These are phyloP conservation scores for Hetaerina americana DNA, from an alignment of 1,140 invertebrate species.

Conservation along the genomic window DNA sequence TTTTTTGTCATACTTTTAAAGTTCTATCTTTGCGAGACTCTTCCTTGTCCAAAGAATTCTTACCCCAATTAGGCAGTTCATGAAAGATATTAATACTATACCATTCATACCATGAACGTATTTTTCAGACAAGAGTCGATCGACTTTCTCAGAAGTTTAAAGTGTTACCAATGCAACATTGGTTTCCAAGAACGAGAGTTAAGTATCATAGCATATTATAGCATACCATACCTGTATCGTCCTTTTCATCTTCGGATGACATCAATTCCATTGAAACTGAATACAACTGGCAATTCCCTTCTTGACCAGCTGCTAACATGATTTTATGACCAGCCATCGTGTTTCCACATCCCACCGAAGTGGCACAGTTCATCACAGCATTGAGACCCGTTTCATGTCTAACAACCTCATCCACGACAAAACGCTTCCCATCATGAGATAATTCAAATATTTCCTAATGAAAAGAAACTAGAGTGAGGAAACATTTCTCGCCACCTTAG, in stretches of 20 bases:
- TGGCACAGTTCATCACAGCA: constrained; percentile 83
- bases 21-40: too few species aligned
- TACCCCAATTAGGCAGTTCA: too few species aligned
- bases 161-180: too few species aligned
- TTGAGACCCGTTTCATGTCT: constrained; percentile 75
- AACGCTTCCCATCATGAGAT: constrained; percentile 62
- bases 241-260: constrained; percentile 18
- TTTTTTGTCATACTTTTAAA: too few species aligned
- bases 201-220: too few species aligned
- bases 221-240: constrained; percentile 1
- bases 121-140: too few species aligned
- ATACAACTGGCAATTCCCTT: constrained; percentile 83
- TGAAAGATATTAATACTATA: too few species aligned
- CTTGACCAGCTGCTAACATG: constrained; percentile 77
- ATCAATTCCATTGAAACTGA: constrained; percentile 56
- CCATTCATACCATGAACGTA: too few species aligned
- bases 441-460: constrained; percentile 82
- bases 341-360: constrained; percentile 24
- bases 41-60: too few species aligned
- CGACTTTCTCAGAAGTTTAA: too few species aligned
- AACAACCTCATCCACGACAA: constrained; percentile 71
- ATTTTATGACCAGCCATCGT: constrained; percentile 48
- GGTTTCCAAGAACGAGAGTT: too few species aligned
- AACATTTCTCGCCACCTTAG: too few species aligned
- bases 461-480: constrained; percentile 21